Evolutionary conservation across 1,140 invertebrate genomes (phyloP).

Genomic region (Neuroterus valhalla): DNA sequence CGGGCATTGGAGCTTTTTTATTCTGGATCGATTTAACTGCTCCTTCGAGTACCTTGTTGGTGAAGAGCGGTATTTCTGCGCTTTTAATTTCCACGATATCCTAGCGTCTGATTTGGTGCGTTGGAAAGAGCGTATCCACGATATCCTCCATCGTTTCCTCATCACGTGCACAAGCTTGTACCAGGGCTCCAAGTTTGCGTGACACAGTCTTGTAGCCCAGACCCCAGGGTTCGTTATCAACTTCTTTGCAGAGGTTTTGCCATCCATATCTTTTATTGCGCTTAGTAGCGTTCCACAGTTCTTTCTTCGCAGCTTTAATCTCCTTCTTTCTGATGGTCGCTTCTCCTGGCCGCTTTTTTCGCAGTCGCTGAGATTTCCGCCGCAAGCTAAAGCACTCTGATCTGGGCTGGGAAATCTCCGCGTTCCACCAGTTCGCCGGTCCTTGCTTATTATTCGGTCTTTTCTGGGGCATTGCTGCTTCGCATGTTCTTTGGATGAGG

Average conservation of each 20-base stretch:
- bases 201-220: constrained; percentile 54
- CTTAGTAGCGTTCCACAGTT: constrained; percentile 1
- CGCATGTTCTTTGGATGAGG: too few relatives aligned
- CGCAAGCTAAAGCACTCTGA: too few relatives aligned
- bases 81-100: not conserved
- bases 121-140: not conserved
- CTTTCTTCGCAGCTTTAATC: not conserved
- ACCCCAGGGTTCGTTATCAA: constrained; percentile 54
- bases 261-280: constrained; percentile 42
- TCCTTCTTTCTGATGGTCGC: too few relatives aligned
- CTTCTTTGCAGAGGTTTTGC: constrained; percentile 43
- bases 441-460: too few relatives aligned
- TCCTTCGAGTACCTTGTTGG: not conserved
- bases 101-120: not conserved
- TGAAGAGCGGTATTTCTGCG: too few relatives aligned
- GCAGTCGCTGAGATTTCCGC: too few relatives aligned
- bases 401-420: too few relatives aligned
- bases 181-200: too few relatives aligned
- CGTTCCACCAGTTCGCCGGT: too few relatives aligned
- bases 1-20: constrained; percentile 42
- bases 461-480: too few relatives aligned
- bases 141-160: not conserved
- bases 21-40: constrained; percentile 32
- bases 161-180: not conserved
- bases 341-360: too few relatives aligned